These are phyloP conservation scores for Scrobipalpa costella DNA, from an alignment of 2,888 invertebrate species.

Conservation along the genomic window DNA sequence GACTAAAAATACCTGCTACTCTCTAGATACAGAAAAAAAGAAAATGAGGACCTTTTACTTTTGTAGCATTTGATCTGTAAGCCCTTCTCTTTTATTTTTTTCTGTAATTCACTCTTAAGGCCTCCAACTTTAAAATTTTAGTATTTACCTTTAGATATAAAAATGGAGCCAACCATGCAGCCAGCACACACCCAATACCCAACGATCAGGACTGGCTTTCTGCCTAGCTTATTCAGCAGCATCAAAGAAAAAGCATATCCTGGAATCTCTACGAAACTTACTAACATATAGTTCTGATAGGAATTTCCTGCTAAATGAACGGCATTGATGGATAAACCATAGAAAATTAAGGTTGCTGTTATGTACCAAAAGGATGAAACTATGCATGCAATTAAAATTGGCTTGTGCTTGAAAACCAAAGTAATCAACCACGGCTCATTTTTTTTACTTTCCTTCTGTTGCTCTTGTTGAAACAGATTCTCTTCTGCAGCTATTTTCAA, in stretches of 20 bases:
- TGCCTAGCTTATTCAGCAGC: slow-evolving; percentile 82
- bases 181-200: slow-evolving; percentile 82
- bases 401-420: slow-evolving; percentile 63
- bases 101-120: too few relatives aligned
- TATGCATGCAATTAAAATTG: slow-evolving; percentile 69
- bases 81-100: too few relatives aligned
- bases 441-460: slow-evolving; percentile 30
- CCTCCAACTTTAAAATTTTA: too few relatives aligned
- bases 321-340: slow-evolving; percentile 89
- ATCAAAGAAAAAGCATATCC: slow-evolving; percentile 83
- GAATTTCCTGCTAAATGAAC: slow-evolving; percentile 85
- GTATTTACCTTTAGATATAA: slow-evolving; percentile 76
- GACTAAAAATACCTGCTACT: too few relatives aligned
- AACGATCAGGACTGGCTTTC: slow-evolving; percentile 80
- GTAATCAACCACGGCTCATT: slow-evolving; percentile 37
- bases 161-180: slow-evolving; percentile 64
- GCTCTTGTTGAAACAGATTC: slow-evolving; percentile 23
- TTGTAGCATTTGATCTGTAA: too few relatives aligned
- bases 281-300: slow-evolving; percentile 86
- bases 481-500: slow-evolving; percentile 14
- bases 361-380: slow-evolving; percentile 88
- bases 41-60: too few relatives aligned
- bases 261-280: slow-evolving; percentile 86
- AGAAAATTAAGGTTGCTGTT: slow-evolving; percentile 88
- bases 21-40: too few relatives aligned